These are phyloP conservation scores for Drosophila setifemur DNA, from an alignment of 1,140 invertebrate genomes.

Conservation along the genomic window DNA sequence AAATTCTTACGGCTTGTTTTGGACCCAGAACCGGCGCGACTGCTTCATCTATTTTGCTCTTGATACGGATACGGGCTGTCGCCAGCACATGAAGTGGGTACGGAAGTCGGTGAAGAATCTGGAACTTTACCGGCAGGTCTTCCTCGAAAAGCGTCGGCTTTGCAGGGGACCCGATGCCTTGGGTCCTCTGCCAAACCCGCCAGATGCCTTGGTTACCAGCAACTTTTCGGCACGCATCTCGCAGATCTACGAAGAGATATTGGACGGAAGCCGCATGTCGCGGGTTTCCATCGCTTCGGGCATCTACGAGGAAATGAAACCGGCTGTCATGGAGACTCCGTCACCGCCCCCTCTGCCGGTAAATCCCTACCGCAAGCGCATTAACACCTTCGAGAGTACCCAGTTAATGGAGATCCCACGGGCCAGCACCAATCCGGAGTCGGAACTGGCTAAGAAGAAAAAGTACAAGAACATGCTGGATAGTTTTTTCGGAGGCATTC, in stretches of 20 bases:
- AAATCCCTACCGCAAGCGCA: conserved; percentile 60
- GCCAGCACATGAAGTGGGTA: conserved; percentile 80
- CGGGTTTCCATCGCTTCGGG: conserved; percentile 75
- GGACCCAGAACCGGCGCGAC: conserved; percentile 79
- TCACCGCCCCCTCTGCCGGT: conserved; percentile 66
- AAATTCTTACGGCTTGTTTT: conserved; percentile 75
- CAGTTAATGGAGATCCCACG: conserved; percentile 62
- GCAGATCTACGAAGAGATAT: conserved; percentile 81
- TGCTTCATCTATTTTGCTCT: conserved; percentile 80
- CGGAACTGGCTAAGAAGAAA: conserved; percentile 77
- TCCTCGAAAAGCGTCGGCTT: conserved; percentile 65
- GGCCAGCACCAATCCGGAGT: conserved; percentile 76
- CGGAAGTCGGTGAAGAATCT: conserved; percentile 82
- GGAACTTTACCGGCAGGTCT: conserved; percentile 73
- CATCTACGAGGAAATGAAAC: conserved; percentile 82
- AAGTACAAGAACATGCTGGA: conserved; percentile 77
- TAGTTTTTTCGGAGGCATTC: conserved; percentile 54
- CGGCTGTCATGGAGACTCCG: conserved; percentile 59
- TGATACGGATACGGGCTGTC: conserved; percentile 66
- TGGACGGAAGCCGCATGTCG: conserved; percentile 69
- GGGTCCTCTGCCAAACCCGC: conserved; percentile 70
- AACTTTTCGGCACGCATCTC: conserved; percentile 65
- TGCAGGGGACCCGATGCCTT: conserved; percentile 65
- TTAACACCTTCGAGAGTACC: conserved; percentile 67
- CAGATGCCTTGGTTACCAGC: conserved; percentile 55